A percentile compares a stretch with the other conserved stretches of the same genome.
phyloP scores from a whole-genome alignment of 2,888 invertebrate species.

The Ditylenchus weischeri region DNA sequence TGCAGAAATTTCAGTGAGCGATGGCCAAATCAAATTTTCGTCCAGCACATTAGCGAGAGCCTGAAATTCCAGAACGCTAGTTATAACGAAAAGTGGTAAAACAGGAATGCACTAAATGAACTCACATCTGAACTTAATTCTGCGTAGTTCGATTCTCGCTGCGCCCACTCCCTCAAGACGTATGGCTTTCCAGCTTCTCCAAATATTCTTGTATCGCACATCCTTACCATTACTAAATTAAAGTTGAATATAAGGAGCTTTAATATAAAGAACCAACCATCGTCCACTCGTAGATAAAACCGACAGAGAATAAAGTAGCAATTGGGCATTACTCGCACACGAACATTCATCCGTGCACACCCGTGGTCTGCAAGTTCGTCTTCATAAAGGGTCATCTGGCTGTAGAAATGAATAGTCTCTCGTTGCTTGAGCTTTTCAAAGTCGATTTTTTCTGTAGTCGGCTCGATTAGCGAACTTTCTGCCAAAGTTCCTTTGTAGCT shows the following conservation, averaged over 20 bases:
- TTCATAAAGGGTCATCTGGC: conserved; percentile 88
- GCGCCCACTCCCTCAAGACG: conserved; percentile 50
- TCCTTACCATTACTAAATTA: conserved; percentile 69
- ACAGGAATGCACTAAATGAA: neutral
- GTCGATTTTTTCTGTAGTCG: conserved; percentile 67
- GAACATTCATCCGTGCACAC: conserved; percentile 74
- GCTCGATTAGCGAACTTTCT: conserved; percentile 27
- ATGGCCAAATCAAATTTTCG: conserved; percentile 6
- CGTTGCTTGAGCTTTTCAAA: conserved; percentile 80
- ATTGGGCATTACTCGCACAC: conserved; percentile 82
- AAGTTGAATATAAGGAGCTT: neutral
- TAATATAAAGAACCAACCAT: conserved; percentile 70
- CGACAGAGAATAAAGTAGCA: conserved; percentile 85
- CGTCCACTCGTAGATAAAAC: conserved; percentile 88
- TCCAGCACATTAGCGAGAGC: conserved; percentile 12
- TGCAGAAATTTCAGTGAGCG: conserved; percentile 1
- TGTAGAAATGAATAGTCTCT: conserved; percentile 88
- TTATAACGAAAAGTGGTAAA: neutral
- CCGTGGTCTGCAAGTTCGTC: conserved; percentile 98
- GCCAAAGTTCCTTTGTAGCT: conserved; percentile 75
- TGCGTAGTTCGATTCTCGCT: conserved; percentile 43
- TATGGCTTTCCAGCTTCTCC: conserved; percentile 33
- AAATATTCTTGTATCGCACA: conserved; percentile 49
- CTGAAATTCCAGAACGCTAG: neutral
- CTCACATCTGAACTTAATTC: conserved; percentile 30